Evolutionary conservation across 2,797 vertebrate genomes (phyloP).

Genomic region (Halcyon leucocephala): DNA sequence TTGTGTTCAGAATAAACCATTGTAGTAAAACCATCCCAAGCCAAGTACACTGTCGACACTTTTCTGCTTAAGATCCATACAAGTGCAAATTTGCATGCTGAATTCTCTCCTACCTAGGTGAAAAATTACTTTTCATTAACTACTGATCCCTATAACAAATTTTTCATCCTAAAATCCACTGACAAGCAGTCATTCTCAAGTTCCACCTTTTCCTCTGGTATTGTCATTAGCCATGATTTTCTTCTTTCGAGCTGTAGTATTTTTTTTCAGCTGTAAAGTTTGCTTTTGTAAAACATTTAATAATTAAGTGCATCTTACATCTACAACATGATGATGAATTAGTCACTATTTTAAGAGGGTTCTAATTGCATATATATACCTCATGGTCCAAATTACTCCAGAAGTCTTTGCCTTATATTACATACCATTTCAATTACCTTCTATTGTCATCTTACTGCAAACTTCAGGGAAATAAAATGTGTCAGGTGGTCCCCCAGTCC

Average conservation of each 20-base stretch:
- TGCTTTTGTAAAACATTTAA: neutral
- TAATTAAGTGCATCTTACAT: neutral
- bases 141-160: neutral
- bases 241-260: neutral
- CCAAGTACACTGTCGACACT: neutral
- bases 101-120: neutral
- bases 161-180: slow-evolving; percentile 6
- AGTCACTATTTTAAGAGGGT: neutral
- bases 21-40: neutral
- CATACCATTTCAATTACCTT: neutral
- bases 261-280: neutral
- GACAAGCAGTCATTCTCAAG: neutral
- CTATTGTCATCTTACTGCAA: slow-evolving; percentile 26
- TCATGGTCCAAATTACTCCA: neutral
- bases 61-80: neutral
- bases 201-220: neutral
- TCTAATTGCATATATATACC: neutral
- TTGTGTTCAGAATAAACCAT: neutral
- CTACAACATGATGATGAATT: neutral
- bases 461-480: slow-evolving; percentile 47
- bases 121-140: neutral
- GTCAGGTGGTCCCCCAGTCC: neutral
- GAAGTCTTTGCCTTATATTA: neutral
- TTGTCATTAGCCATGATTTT: neutral
- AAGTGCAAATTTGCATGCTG: neutral